These are phyloP conservation scores for Heliocidaris erythrogramma DNA, from an alignment of 35 echinoderm and acorn worm species.

Conservation along the genomic window DNA sequence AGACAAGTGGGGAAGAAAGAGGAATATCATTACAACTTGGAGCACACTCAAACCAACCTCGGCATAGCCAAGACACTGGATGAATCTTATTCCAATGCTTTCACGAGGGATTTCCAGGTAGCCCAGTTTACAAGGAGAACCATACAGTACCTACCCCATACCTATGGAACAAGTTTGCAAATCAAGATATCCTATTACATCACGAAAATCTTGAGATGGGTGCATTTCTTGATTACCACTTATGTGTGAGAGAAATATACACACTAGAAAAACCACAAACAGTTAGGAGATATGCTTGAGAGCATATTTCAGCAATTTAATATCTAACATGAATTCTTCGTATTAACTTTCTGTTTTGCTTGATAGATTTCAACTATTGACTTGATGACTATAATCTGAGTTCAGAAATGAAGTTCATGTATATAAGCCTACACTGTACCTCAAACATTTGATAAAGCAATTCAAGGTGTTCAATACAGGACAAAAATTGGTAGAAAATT, in stretches of 20 bases:
- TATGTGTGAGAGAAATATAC: neutral
- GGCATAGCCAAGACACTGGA: neutral
- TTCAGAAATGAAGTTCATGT: neutral
- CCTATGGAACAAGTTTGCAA: constrained; percentile 3
- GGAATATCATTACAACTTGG: constrained; percentile 10
- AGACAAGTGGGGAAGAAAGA: neutral
- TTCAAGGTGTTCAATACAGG: too few species aligned
- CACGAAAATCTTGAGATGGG: neutral
- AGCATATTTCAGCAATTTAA: constrained; percentile 5
- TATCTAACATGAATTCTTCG: neutral
- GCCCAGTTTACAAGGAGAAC: neutral
- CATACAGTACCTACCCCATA: neutral
- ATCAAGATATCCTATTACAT: neutral
- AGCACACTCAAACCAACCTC: neutral
- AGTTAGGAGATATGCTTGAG: neutral
- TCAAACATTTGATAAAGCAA: neutral
- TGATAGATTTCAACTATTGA: neutral
- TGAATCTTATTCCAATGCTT: neutral
- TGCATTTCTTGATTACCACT: constrained; percentile 3
- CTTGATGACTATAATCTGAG: neutral
- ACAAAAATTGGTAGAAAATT: neutral
- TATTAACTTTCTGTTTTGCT: neutral
- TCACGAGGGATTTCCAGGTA: neutral
- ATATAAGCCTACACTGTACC: neutral
- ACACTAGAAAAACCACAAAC: neutral